Conservation (phyloP, 92 coral and sea anemone genomes). For the Porites divaricata region DNA sequence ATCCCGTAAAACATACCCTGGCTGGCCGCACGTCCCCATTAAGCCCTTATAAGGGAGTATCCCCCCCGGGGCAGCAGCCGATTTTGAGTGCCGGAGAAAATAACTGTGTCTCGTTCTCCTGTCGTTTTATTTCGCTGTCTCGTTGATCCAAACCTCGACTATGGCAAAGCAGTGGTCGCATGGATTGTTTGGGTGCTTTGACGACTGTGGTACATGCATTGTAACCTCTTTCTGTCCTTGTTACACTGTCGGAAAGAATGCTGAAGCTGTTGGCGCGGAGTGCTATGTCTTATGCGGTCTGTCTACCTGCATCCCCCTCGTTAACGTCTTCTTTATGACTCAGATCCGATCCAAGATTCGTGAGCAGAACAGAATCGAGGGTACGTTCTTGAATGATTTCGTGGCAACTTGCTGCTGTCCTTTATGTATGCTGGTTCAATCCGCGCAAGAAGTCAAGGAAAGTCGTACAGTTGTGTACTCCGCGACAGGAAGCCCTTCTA, state of each 20-base stretch:
- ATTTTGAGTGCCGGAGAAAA: too few species aligned
- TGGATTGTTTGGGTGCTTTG: slow-evolving; percentile 93
- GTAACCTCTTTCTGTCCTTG: slow-evolving; percentile 79
- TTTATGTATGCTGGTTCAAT: slow-evolving; percentile 84
- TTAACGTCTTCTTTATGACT: slow-evolving; percentile 80
- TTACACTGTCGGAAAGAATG: slow-evolving; percentile 93
- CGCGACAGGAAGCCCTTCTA: too few species aligned
- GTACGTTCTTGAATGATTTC: slow-evolving; percentile 77
- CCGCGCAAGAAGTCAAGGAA: slow-evolving; percentile 92
- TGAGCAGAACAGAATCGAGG: slow-evolving; percentile 88
- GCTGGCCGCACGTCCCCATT: too few species aligned
- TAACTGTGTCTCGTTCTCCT: too few species aligned
- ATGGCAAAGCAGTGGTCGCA: slow-evolving; percentile 87
- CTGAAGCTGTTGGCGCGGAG: slow-evolving; percentile 96
- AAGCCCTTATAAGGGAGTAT: too few species aligned
- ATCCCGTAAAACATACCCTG: too few species aligned
- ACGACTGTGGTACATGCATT: slow-evolving; percentile 89
- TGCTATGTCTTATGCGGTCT: slow-evolving; percentile 86
- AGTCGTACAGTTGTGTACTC: neutral
- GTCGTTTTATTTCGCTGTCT: neutral
- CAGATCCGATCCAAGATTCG: slow-evolving; percentile 95
- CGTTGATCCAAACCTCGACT: neutral
- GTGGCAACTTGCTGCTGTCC: slow-evolving; percentile 83
- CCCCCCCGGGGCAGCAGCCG: too few species aligned
- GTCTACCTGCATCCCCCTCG: slow-evolving; percentile 76